Evolutionary conservation across 2,113 vertebrate species (phyloP).

Genomic region (Orthochromis malagaraziensis): DNA sequence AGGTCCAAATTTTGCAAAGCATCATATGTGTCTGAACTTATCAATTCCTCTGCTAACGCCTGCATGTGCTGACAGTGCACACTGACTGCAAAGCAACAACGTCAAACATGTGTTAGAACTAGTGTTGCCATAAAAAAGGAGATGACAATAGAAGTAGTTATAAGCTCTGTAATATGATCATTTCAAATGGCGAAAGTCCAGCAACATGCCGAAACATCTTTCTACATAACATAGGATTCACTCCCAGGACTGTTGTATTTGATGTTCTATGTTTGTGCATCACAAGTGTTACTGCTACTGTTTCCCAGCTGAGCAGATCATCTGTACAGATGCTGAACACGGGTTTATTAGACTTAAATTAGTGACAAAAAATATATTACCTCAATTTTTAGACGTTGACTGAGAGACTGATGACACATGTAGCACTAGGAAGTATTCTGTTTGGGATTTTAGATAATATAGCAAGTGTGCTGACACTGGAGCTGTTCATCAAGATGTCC

Average conservation of each 20-base stretch:
- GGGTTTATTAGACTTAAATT: background rate
- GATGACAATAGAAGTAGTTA: background rate
- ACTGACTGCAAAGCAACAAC: background rate
- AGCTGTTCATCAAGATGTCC: background rate
- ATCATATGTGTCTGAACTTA: background rate
- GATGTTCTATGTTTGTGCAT: accelerated
- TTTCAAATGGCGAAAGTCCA: background rate
- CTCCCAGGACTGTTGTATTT: background rate
- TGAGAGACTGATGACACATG: background rate
- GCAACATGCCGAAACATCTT: background rate
- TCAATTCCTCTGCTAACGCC: background rate
- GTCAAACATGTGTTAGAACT: background rate
- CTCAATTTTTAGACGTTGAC: background rate
- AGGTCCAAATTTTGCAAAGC: background rate
- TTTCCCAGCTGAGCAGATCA: background rate
- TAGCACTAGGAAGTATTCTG: background rate
- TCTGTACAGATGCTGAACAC: background rate
- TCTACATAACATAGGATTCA: background rate
- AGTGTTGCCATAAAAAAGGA: background rate
- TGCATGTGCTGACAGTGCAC: background rate
- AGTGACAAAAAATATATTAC: background rate
- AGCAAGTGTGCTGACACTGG: background rate
- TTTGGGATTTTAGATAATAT: background rate
- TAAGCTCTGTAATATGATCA: background rate
- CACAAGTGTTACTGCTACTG: background rate